Evolutionary conservation across 2,797 vertebrate species (phyloP).

Genomic region (Notoglanidium macrostoma): DNA sequence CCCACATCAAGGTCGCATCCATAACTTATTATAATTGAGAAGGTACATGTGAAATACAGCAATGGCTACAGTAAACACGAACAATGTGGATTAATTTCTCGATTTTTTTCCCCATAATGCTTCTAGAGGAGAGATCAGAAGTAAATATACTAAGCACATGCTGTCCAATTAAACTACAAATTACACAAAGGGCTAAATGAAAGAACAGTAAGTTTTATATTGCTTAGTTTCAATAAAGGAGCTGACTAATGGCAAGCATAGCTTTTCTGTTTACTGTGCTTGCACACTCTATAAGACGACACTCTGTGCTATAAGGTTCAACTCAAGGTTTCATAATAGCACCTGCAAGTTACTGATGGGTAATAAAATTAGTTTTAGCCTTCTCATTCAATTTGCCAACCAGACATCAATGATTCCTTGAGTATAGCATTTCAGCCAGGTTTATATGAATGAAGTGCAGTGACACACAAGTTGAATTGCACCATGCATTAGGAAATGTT

Average conservation of each 20-base stretch:
- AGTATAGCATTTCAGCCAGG: constrained; percentile 2
- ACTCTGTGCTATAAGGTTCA: background rate
- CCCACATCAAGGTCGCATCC: background rate
- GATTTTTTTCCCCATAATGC: background rate
- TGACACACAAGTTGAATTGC: background rate
- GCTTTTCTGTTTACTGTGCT: background rate
- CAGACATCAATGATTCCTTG: background rate
- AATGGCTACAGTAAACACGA: background rate
- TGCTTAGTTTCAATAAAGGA: background rate
- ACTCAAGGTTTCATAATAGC: background rate
- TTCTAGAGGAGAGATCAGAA: background rate
- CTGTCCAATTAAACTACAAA: background rate
- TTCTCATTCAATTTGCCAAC: background rate
- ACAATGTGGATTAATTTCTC: background rate
- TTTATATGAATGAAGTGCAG: background rate
- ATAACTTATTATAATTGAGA: background rate
- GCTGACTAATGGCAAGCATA: background rate
- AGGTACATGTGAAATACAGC: background rate
- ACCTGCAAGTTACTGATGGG: background rate
- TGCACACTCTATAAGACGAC: background rate
- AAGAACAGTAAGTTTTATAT: background rate
- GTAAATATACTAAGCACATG: background rate
- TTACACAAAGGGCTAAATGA: background rate
- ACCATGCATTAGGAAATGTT: constrained; percentile 2
- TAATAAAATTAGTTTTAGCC: background rate